phyloP scores from a whole-genome alignment of 2,888 invertebrate genomes.

The Caenorhabditis wallacei region DNA sequence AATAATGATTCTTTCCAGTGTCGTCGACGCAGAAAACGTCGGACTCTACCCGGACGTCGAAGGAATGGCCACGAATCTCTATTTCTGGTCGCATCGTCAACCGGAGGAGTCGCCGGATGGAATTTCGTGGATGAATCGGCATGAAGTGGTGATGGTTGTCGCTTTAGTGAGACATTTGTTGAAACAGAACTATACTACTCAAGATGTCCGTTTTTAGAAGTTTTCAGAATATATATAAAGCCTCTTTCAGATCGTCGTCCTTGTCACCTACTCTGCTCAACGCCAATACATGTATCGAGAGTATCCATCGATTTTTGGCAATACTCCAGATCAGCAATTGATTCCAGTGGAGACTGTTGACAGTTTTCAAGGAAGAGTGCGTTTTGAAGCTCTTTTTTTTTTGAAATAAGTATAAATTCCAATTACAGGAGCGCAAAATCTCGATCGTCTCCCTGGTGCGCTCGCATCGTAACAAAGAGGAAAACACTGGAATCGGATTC shows the following conservation, averaged over 20 bases:
- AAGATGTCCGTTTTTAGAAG: slow-evolving; percentile 22
- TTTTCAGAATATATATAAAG: not conserved
- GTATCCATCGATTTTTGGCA: slow-evolving; percentile 2
- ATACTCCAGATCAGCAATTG: not conserved
- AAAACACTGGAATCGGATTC: slow-evolving; percentile 81
- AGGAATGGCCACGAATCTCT: slow-evolving; percentile 87
- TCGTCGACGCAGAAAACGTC: slow-evolving; percentile 85
- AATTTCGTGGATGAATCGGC: slow-evolving; percentile 35
- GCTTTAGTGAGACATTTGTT: slow-evolving; percentile 69
- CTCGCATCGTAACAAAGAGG: slow-evolving; percentile 87
- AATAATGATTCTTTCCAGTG: slow-evolving; percentile 53
- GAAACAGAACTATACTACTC: slow-evolving; percentile 69
- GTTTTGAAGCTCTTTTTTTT: not conserved
- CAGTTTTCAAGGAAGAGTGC: slow-evolving; percentile 67
- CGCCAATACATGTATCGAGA: slow-evolving; percentile 82
- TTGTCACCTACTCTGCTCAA: slow-evolving; percentile 89
- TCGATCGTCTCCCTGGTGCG: slow-evolving; percentile 90
- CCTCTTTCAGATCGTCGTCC: slow-evolving; percentile 87
- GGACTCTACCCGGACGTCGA: slow-evolving; percentile 86
- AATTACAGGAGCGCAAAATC: slow-evolving; percentile 85
- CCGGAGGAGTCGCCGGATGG: slow-evolving; percentile 58
- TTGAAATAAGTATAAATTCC: no score
- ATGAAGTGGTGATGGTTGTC: slow-evolving; percentile 85
- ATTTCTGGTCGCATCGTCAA: slow-evolving; percentile 85
- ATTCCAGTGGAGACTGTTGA: slow-evolving; percentile 73